Percentiles rank a stretch among this genome's conserved stretches.
Evolutionary conservation across 2,888 invertebrate species (phyloP).

Genomic region (Tortricodes alternella): DNA sequence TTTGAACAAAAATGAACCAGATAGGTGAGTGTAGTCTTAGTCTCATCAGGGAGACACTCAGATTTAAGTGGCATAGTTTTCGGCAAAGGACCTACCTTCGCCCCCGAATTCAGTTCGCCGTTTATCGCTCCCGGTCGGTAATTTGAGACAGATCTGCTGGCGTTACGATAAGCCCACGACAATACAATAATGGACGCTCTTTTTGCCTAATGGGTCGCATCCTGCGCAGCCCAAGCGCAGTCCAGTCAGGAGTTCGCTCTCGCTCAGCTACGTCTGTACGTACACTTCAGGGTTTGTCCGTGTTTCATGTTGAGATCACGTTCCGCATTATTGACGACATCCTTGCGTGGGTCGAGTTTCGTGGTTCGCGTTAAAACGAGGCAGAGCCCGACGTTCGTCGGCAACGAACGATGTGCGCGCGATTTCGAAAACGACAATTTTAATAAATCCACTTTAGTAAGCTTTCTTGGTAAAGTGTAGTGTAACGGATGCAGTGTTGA

Average conservation of each 20-base stretch:
- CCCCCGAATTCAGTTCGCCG: slow-evolving; percentile 46
- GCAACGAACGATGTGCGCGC: slow-evolving; percentile 56
- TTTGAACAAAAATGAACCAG: background rate
- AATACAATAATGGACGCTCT: slow-evolving; percentile 79
- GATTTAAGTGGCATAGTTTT: slow-evolving; percentile 9
- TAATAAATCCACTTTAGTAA: slow-evolving; percentile 31
- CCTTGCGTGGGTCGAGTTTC: slow-evolving; percentile 57
- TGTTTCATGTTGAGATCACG: slow-evolving; percentile 40
- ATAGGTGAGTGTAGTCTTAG: background rate
- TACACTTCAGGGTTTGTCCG: slow-evolving; percentile 35
- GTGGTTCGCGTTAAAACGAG: slow-evolving; percentile 12
- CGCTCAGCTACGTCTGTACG: slow-evolving; percentile 48
- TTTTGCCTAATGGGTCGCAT: slow-evolving; percentile 75
- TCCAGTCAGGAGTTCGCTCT: slow-evolving; percentile 72
- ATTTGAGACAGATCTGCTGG: slow-evolving; percentile 61
- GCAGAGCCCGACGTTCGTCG: slow-evolving; percentile 40
- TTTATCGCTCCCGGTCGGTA: slow-evolving; percentile 56
- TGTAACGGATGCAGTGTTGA: slow-evolving; percentile 68
- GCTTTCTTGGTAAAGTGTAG: slow-evolving; percentile 22
- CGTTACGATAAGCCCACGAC: slow-evolving; percentile 77
- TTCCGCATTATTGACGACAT: slow-evolving; percentile 49
- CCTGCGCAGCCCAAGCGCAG: slow-evolving; percentile 71
- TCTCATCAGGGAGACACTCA: background rate
- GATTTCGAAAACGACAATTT: slow-evolving; percentile 44
- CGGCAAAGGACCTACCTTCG: slow-evolving; percentile 14